A percentile compares a stretch with the other conserved stretches of the same genome.
Evolutionary conservation across 2,113 vertebrate genomes (phyloP).

Genomic region (Burhinus bistriatus): DNA sequence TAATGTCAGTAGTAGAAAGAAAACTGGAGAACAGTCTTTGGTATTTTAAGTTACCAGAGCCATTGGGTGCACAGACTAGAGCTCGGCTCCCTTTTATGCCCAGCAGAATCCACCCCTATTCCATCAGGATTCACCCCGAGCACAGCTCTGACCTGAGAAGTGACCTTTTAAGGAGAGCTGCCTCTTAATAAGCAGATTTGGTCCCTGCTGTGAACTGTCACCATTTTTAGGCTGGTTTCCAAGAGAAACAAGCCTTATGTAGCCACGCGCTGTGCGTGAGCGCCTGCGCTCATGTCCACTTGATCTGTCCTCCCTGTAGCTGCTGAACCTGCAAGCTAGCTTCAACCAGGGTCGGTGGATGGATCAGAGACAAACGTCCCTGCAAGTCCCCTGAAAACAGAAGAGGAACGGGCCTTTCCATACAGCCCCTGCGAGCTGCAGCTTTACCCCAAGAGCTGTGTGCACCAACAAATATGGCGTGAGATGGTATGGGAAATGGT

Average conservation of each 20-base stretch:
- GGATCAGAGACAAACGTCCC: rapidly evolving
- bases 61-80: neutral
- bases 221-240: neutral
- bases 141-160: neutral
- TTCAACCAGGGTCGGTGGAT: rapidly evolving
- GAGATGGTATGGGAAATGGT: rapidly evolving
- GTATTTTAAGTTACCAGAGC: neutral
- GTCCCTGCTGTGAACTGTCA: neutral
- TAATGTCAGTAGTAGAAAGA: neutral
- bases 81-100: neutral
- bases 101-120: neutral
- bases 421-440: neutral
- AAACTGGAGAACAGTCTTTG: neutral
- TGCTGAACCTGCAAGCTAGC: neutral
- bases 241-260: neutral
- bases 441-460: neutral
- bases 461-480: rapidly evolving
- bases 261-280: neutral
- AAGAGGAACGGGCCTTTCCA: neutral
- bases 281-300: rapidly evolving
- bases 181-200: neutral
- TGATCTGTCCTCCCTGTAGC: neutral
- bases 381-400: neutral
- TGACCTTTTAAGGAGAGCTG: neutral
- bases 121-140: neutral